A percentile compares a stretch with the other conserved stretches of the same genome.
Conservation (phyloP, 2,797 vertebrate genomes). For the Poecilia wingei region DNA sequence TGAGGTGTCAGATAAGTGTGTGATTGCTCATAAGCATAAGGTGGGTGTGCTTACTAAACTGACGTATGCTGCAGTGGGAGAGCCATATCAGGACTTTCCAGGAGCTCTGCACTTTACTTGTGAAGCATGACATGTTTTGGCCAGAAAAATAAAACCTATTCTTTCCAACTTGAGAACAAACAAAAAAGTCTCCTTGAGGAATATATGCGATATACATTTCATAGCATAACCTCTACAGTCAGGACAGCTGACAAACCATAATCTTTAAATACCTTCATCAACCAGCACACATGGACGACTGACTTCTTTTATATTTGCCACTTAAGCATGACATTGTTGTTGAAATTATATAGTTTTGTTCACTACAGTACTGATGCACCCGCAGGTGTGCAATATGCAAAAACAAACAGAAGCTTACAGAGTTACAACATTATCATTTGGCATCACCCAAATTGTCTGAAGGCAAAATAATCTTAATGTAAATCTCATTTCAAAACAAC, state of each 20-base stretch:
- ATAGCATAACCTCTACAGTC: no score
- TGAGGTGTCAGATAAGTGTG: background rate
- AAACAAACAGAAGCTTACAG: no score
- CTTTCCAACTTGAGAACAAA: background rate
- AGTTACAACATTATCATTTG: no score
- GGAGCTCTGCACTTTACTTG: background rate
- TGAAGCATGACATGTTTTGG: background rate
- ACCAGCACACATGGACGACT: background rate
- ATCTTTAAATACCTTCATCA: background rate
- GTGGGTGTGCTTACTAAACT: background rate
- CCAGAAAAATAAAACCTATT: no score
- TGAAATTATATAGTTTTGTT: background rate
- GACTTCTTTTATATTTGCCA: background rate
- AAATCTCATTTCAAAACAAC: no score
- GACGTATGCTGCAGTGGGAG: background rate
- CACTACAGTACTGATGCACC: background rate
- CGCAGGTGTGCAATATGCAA: background rate
- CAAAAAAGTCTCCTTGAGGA: background rate
- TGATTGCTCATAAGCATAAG: background rate
- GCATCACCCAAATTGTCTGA: background rate
- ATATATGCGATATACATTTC: background rate
- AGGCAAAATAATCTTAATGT: background rate
- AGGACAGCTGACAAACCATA: background rate
- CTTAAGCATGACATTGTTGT: background rate
- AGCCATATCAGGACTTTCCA: background rate